These are phyloP conservation scores for Aleiodes leptofemur DNA, from an alignment of 2,888 invertebrate species.

Conservation along the genomic window DNA sequence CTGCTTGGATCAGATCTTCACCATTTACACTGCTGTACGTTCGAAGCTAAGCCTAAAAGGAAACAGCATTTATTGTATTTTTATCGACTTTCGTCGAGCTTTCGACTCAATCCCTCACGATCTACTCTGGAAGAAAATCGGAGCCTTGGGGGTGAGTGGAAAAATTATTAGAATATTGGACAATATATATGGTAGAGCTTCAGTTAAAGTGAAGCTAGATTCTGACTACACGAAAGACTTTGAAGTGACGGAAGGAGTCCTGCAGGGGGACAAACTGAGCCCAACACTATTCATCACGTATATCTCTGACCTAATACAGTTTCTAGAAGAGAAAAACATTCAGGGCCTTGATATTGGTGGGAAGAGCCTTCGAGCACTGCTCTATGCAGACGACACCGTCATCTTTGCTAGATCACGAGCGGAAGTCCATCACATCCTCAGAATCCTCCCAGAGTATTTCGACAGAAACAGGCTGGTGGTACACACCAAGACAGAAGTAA, in stretches of 20 bases:
- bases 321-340: neutral
- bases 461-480: neutral
- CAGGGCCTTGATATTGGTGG: neutral
- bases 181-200: neutral
- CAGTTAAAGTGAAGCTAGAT: neutral
- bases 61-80: neutral
- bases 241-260: neutral
- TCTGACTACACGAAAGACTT: neutral
- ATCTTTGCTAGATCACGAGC: neutral
- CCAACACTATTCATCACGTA: neutral
- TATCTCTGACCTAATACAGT: neutral
- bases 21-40: neutral
- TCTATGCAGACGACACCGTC: neutral
- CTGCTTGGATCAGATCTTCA: neutral
- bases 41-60: slow-evolving; percentile 7
- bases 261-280: slow-evolving; percentile 7
- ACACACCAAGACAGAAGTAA: neutral
- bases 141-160: neutral
- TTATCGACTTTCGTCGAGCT: slow-evolving; percentile 1
- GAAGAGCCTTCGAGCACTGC: neutral
- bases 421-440: neutral
- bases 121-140: neutral
- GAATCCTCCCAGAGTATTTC: neutral
- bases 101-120: slow-evolving; percentile 1
- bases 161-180: neutral